These are phyloP conservation scores for Mesorhabditis belari DNA, from an alignment of 2,888 invertebrate species.

Conservation along the genomic window DNA sequence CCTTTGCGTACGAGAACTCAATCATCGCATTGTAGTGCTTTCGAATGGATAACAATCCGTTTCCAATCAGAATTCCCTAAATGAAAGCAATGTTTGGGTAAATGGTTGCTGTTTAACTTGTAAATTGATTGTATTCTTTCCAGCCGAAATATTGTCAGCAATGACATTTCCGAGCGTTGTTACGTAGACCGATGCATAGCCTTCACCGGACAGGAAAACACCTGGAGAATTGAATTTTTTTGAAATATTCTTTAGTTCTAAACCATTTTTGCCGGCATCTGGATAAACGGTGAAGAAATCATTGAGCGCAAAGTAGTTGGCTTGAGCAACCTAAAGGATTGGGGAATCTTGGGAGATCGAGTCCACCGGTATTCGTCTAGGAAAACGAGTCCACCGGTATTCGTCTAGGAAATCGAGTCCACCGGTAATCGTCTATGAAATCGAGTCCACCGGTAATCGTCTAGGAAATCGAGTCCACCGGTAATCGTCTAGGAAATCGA, in stretches of 20 bases:
- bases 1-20: neutral
- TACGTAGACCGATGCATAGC: conserved; percentile 57
- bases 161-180: conserved; percentile 54
- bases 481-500: no score
- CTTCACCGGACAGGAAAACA: conserved; percentile 54
- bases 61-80: neutral
- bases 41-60: neutral
- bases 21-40: neutral
- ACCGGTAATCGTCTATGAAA: no score
- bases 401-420: no score
- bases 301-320: conserved; percentile 52
- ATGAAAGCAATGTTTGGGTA: conserved; percentile 10
- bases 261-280: conserved; percentile 42
- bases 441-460: no score
- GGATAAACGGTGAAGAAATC: conserved; percentile 57
- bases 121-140: neutral
- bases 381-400: no score
- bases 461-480: no score
- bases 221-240: conserved; percentile 53
- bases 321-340: conserved; percentile 7
- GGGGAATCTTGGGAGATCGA: conserved; percentile 6
- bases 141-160: no score
- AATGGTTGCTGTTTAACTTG: neutral
- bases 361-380: no score
- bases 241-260: conserved; percentile 36